Conservation (phyloP, 2,113 vertebrate genomes). For the Peromyscus californicus region DNA sequence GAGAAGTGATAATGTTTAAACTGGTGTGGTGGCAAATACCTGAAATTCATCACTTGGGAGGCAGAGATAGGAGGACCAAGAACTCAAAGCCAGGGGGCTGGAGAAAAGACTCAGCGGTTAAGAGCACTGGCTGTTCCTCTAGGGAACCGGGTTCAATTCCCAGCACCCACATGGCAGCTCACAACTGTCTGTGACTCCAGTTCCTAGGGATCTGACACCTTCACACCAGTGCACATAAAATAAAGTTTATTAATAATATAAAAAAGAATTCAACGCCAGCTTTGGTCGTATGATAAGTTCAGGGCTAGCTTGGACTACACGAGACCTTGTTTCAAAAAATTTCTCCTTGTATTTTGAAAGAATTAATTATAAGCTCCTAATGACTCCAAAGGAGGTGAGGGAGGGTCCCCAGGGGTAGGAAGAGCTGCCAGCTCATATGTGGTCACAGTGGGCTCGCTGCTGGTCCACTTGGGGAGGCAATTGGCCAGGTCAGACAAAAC, state of each 20-base stretch:
- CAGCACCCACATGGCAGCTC: too few relatives aligned
- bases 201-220: too few relatives aligned
- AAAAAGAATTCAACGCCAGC: background rate
- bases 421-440: background rate
- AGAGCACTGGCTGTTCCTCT: too few relatives aligned
- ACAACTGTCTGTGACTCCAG: too few relatives aligned
- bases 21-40: background rate
- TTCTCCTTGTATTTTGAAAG: background rate
- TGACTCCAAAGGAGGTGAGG: background rate
- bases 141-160: too few relatives aligned
- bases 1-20: background rate
- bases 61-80: background rate
- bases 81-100: background rate
- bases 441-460: background rate
- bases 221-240: too few relatives aligned
- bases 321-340: background rate
- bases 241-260: too few relatives aligned
- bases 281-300: background rate
- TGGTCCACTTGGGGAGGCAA: background rate
- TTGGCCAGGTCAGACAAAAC: accelerated
- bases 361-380: background rate
- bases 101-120: too few relatives aligned
- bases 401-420: too few relatives aligned
- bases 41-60: background rate
- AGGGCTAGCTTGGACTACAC: background rate